Conservation (phyloP, 2,888 invertebrate species). For the Rotaria sp. region DNA sequence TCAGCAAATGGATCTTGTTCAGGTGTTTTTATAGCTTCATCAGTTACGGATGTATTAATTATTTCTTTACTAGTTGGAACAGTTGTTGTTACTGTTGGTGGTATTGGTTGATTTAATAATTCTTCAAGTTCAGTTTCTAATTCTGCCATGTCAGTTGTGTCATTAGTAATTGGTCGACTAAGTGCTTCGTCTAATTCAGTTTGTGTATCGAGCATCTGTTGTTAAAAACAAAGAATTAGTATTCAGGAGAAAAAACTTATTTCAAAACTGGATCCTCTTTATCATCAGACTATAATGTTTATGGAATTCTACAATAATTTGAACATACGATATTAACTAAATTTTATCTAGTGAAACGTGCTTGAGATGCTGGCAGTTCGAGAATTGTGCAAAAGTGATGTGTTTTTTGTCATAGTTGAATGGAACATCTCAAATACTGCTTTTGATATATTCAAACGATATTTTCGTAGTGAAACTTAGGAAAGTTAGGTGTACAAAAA, state of each 20-base stretch:
- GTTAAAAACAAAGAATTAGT: not conserved
- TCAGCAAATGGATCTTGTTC: slow-evolving; percentile 22
- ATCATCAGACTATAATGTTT: too few species aligned
- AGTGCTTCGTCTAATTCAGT: not conserved
- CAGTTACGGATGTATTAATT: not conserved
- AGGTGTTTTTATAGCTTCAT: not conserved
- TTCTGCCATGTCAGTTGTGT: not conserved
- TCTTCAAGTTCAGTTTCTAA: slow-evolving; percentile 21
- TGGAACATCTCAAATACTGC: too few species aligned
- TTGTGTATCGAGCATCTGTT: not conserved
- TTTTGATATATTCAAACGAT: too few species aligned
- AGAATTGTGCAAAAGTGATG: too few species aligned
- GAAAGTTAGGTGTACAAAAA: too few species aligned
- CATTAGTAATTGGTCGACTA: not conserved
- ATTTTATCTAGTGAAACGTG: too few species aligned
- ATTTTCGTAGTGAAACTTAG: too few species aligned
- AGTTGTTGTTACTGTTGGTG: not conserved
- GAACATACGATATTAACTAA: too few species aligned
- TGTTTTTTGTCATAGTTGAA: too few species aligned
- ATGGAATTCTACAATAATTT: too few species aligned
- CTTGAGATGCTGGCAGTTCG: too few species aligned
- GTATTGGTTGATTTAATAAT: slow-evolving; percentile 8
- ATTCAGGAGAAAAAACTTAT: not conserved
- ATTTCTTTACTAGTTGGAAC: not conserved
- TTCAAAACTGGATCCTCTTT: too few species aligned